Evolutionary conservation across 2,888 invertebrate genomes (phyloP), one percentile per base, ranked within the genome.

Genomic region (Ecliptopera silaceata): DNA sequence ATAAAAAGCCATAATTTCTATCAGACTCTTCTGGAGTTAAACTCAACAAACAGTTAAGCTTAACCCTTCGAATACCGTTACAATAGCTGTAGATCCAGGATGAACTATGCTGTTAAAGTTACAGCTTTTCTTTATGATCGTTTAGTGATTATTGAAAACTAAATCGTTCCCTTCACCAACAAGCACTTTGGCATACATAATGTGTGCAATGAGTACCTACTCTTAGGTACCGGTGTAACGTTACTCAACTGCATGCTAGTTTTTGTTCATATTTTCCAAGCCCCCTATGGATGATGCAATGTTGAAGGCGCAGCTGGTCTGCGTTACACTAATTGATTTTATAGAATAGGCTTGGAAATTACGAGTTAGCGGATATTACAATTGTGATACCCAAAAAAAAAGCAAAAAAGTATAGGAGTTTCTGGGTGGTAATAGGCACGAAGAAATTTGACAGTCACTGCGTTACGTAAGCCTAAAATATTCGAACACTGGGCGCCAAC

Each of bases 251-350:
- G 34, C 22, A 36, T n/a, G 29, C 43, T 13, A 58, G 45, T 64
- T 65, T 65, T 65, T 64, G 61, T 44, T 49, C 41, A 56, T 58
- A 59, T 64, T 64, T 60, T 57, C 59, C 50, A 59, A 42, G 17
- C 34, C 22, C 18, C 18, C 36, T 29, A 43, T 15, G 13, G 15
- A 17, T 58, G 51, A 26, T 55, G 59, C 43, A 55, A 59, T 55
- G 20, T 48, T 26, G 13, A 41, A 18, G 13, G 55, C 15, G 49
- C 54, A 54, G 46, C 43, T 44, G 57, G 52, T 11, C 56, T 13
- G 29, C 17, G 42, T 32, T 32, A 5, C 4, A 34, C 22, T 53
- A 32, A 32, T 45, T 45, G 17, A 31, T 44, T 18, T 26, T 6
- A 20, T 20, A 20, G 20, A 29, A 22, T 17, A n/a, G 10, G n/a